phyloP scores from a whole-genome alignment of 2,888 invertebrate species.

The Drosophila acutilabella region DNA sequence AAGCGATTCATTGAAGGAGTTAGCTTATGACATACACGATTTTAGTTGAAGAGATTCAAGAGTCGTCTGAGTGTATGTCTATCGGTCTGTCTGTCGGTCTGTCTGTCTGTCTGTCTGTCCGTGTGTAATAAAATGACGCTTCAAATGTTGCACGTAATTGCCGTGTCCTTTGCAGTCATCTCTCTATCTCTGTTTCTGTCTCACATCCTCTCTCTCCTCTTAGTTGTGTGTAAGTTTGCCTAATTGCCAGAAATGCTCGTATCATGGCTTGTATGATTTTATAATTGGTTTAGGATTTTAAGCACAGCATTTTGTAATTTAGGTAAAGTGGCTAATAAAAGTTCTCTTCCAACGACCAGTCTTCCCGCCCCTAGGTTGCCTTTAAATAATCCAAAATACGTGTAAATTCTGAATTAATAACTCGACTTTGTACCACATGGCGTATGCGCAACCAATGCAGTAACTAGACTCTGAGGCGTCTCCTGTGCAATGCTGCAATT shows the following conservation, averaged over 20 bases:
- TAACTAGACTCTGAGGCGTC: background rate
- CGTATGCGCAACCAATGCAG: conserved; percentile 46
- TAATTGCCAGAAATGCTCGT: conserved; percentile 58
- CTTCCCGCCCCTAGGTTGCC: background rate
- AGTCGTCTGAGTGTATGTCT: background rate
- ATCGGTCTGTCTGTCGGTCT: conserved; percentile 7
- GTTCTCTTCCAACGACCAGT: background rate
- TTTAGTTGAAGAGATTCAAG: conserved; percentile 31
- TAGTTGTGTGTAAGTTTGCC: conserved; percentile 15
- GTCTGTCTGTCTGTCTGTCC: conserved; percentile 10
- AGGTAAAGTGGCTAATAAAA: conserved; percentile 31
- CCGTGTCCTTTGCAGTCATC: conserved; percentile 41
- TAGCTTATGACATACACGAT: conserved; percentile 64
- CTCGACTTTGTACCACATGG: conserved; percentile 20
- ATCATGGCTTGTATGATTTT: conserved; percentile 46
- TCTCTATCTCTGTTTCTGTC: background rate
- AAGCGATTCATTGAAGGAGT: conserved; percentile 40
- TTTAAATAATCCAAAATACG: conserved; percentile 45
- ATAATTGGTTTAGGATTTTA: conserved; percentile 62
- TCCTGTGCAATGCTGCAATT: conserved; percentile 27
- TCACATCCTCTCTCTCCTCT: background rate
- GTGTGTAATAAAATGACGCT: conserved; percentile 66
- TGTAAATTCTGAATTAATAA: conserved; percentile 62
- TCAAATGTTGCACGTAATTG: conserved; percentile 71
- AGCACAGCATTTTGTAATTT: conserved; percentile 40